Base-by-base conservation (phyloP, 2,888 invertebrate species). In the Tiphia femorata region DNA sequence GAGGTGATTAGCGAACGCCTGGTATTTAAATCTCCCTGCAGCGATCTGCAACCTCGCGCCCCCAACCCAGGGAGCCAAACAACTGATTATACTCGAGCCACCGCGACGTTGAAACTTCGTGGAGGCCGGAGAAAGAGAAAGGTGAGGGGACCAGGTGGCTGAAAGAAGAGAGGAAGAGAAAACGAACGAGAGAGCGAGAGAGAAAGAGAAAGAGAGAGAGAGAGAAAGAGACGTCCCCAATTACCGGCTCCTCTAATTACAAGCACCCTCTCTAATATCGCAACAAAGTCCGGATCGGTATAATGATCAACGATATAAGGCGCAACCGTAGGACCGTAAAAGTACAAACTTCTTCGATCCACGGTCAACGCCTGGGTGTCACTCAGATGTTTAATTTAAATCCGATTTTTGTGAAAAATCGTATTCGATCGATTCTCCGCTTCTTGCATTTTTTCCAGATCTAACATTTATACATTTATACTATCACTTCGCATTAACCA, bases 1-100 rank as follows among this genome's bases (percentile, higher is more conserved):
- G 58, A 64, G 64, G 70, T 73, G 70, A 72, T 73, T 72, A 72
- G 70, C 59, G 59, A 59, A 57, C 47, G 50, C 38, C 47, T 42
- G 64, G 58, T 67, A 67, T 71, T 71, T 72, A 72, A 71, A 71
- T 71, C 67, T 72, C 58, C 35, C 49, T 37, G 56, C 46, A 51
- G 59, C 57, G 58, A 62, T 67, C 59, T 48, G 41, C 33, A 47
- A 10, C 23, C 41, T 7, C 21, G 30, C 33, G 12, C 29, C 20
- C n/a, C 44, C 17, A 10, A 38, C 38, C 17, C 10, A 10, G 17
- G 29, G 33, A 49, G 38, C 49, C 49, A 58, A 67, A 67, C 57
- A 62, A 47, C 59, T 54, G 65, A 66, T 59, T 66, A 66, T 50
- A 49, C 46, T 37, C 19, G n/a, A n/a, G n/a, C 20, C 23, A 33